Percentiles rank a stretch among this genome's conserved stretches.
These are phyloP conservation scores for Temnothorax unifasciatus DNA, from an alignment of 2,888 invertebrate genomes.

Conservation along the genomic window DNA sequence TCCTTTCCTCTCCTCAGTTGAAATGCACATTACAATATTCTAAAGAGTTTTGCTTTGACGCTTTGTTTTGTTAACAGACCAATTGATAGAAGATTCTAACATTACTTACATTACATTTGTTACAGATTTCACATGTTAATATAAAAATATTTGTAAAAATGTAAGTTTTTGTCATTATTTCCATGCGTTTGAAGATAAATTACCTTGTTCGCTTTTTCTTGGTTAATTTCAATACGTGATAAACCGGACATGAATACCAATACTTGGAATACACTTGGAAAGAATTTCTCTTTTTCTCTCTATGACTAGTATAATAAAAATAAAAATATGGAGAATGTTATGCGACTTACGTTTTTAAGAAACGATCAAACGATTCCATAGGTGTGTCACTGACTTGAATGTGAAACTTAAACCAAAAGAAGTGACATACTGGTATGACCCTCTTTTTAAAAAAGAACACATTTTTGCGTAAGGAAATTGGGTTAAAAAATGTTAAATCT, in stretches of 20 bases:
- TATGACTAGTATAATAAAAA: not conserved
- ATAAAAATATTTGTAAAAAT: conserved; percentile 9
- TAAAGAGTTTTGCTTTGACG: not conserved
- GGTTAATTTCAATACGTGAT: not conserved
- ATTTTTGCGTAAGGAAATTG: conserved; percentile 33
- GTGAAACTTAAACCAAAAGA: conserved; percentile 47
- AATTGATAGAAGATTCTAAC: conserved; percentile 1
- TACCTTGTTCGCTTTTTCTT: not conserved
- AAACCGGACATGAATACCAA: not conserved
- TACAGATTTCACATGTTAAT: conserved; percentile 1
- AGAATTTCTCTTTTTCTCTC: not conserved
- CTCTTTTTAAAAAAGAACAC: conserved; percentile 47
- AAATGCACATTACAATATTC: conserved; percentile 7
- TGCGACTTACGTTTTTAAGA: not conserved
- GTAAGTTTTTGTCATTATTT: conserved; percentile 1
- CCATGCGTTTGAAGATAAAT: not conserved
- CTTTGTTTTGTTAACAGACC: not conserved
- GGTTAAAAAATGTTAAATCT: not conserved
- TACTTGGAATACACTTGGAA: not conserved
- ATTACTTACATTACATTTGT: not conserved
- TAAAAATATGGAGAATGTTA: not conserved
- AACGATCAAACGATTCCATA: not conserved
- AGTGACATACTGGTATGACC: conserved; percentile 53
- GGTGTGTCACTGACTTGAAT: not conserved
- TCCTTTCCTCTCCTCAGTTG: not conserved